phyloP scores from a whole-genome alignment of 1,140 invertebrate genomes.

The Achatina immaculata region DNA sequence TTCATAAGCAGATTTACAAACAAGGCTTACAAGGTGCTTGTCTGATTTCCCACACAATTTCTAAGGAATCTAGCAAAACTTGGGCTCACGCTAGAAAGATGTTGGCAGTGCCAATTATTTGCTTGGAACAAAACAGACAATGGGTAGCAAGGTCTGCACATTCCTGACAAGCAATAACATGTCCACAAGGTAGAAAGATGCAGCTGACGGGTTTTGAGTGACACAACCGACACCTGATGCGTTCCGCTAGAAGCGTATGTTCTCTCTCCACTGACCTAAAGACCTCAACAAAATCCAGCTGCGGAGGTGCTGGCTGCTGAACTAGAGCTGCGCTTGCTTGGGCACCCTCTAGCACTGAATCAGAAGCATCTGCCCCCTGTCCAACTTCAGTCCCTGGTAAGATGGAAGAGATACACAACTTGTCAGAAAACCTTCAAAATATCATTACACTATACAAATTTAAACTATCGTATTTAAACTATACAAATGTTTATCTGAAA shows the following conservation, averaged over 20 bases:
- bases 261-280: background rate
- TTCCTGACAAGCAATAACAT: slow-evolving; percentile 35
- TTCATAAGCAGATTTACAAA: too few relatives aligned
- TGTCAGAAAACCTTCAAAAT: too few relatives aligned
- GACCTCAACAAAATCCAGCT: background rate
- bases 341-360: background rate
- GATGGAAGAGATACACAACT: background rate
- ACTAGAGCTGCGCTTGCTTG: background rate
- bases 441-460: too few relatives aligned
- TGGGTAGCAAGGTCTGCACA: slow-evolving; percentile 22
- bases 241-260: background rate
- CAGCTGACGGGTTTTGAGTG: slow-evolving; percentile 7
- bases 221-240: slow-evolving; percentile 23
- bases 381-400: background rate
- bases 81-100: slow-evolving; percentile 31
- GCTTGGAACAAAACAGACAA: slow-evolving; percentile 25
- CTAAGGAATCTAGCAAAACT: too few relatives aligned
- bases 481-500: too few relatives aligned
- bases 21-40: too few relatives aligned
- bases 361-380: too few relatives aligned
- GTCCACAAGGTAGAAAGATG: slow-evolving; percentile 42
- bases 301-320: background rate
- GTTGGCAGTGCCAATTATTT: slow-evolving; percentile 39
- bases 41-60: too few relatives aligned
- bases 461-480: too few relatives aligned